phyloP scores from a whole-genome alignment of 2,113 vertebrate genomes.

The Hemicordylus capensis region DNA sequence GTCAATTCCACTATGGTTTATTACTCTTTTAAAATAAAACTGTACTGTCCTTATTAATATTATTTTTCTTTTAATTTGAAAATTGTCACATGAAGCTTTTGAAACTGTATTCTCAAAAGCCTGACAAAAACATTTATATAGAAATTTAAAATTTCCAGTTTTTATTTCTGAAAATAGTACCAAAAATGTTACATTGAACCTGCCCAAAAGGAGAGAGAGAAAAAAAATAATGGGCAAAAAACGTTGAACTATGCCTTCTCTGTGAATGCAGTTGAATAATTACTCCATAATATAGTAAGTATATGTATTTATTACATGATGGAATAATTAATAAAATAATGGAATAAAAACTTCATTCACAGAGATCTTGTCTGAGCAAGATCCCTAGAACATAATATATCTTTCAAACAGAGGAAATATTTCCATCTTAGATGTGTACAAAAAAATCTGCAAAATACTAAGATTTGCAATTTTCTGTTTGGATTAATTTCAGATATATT shows the following conservation, averaged over 20 bases:
- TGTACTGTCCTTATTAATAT: background rate
- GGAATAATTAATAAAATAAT: background rate
- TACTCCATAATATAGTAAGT: too few relatives aligned
- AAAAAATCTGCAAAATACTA: background rate
- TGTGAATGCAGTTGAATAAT: too few relatives aligned
- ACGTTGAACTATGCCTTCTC: too few relatives aligned
- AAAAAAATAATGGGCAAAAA: background rate
- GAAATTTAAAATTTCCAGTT: background rate
- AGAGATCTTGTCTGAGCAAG: too few relatives aligned
- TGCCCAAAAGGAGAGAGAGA: background rate
- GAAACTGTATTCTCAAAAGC: background rate
- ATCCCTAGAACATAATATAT: background rate
- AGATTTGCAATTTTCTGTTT: background rate
- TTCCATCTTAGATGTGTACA: background rate
- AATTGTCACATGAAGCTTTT: background rate
- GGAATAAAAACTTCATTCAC: too few relatives aligned
- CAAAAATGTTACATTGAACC: background rate
- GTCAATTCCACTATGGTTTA: background rate
- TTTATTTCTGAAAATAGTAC: background rate
- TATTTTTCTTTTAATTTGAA: background rate
- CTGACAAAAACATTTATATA: background rate
- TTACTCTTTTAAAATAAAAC: background rate
- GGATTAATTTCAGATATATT: background rate
- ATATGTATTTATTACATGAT: background rate
- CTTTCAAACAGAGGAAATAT: background rate